Conservation (phyloP, 2,888 invertebrate species). For the Leptarthrus brevirostris region DNA sequence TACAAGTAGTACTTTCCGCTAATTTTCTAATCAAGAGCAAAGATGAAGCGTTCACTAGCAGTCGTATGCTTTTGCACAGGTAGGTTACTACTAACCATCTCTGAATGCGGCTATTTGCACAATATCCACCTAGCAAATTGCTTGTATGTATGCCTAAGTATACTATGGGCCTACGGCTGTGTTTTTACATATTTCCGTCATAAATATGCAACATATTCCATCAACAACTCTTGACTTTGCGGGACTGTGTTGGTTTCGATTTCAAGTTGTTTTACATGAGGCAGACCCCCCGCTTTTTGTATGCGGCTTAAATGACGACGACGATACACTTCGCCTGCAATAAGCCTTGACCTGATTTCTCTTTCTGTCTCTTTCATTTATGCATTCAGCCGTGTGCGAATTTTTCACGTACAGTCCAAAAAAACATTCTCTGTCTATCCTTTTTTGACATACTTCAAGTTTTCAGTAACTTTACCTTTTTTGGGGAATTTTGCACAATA, state of each 20-base stretch:
- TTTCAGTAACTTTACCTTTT: conserved; percentile 34
- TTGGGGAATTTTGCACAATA: conserved; percentile 39
- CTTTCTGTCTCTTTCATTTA: conserved; percentile 64
- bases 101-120: no score
- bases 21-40: no score
- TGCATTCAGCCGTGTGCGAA: conserved; percentile 48
- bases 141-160: no score
- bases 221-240: conserved; percentile 10
- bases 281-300: conserved; percentile 19
- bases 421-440: background rate
- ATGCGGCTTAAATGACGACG: conserved; percentile 47
- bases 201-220: conserved; percentile 11
- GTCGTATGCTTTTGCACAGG: no score
- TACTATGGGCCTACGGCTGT: conserved; percentile 1
- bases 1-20: no score
- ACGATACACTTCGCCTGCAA: conserved; percentile 59
- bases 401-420: conserved; percentile 8
- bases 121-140: no score
- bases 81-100: no score
- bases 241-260: background rate
- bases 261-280: conserved; percentile 4
- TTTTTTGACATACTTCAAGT: conserved; percentile 17
- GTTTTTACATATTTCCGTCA: conserved; percentile 33
- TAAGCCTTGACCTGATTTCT: conserved; percentile 68
- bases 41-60: no score